Evolutionary conservation across 2,797 vertebrate species (phyloP), one percentile per base, ranked within the genome.

Genomic region (Muraenolepis orangiensis): DNA sequence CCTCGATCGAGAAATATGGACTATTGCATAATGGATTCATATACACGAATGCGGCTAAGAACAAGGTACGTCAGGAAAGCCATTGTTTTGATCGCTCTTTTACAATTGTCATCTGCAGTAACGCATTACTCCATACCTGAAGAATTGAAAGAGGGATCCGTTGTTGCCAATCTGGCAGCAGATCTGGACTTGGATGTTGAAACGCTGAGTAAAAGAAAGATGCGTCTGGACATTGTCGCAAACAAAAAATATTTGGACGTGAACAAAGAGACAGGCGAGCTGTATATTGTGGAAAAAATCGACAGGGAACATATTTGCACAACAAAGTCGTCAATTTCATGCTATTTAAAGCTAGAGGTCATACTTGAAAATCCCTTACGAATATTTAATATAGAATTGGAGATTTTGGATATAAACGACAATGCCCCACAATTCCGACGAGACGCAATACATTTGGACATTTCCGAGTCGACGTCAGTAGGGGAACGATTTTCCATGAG

Each of bases 351-450:
- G 69, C 38, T 93, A 4, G 89, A 92, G 0, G 67, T 76, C 0
- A 87, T 72, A 2, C 0, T 93, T 0, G 90, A 92, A 70, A 91
- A 87, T 0, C 92, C 92, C 0, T 0, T 87, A 0, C 32, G 90
- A 0, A 91, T 90, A 0, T 91, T 90, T 40, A 87, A 89, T 0
- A 87, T 90, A 0, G 87, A 91, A 66, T 0, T 91, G 0, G 90
- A 91, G 57, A 81, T 88, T 4, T 0, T 82, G 0, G 87, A 89
- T 38, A 89, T 91, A 0, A 92, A 91, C 6, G 91, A 92, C 79
- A 90, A 92, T 76, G 79, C 89, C n/a, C 89, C 89, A 0, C 77
- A 82, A 0, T 90, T 89, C 73, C 12, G 87, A 1, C 31, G 84
- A 32, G 84, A 76, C 13, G 30, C 30, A 1, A 78, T 80, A 20